These are phyloP conservation scores for Aptenodytes forsteri DNA, from an alignment of 2,113 vertebrate species.

Conservation along the genomic window DNA sequence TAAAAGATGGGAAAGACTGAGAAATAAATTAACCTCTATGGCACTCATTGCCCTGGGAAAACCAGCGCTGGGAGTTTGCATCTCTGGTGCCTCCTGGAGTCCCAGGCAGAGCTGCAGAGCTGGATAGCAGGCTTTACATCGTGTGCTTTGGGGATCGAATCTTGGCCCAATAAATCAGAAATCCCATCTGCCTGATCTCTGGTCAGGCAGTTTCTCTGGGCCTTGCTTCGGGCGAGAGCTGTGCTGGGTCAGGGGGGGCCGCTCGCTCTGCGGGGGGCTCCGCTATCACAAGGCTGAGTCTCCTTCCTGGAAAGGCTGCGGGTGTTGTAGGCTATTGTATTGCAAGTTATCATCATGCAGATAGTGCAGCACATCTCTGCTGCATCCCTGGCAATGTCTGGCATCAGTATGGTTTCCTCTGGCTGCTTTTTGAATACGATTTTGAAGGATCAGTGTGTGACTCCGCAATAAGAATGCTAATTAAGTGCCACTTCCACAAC, in stretches of 20 bases:
- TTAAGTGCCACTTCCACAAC: not conserved
- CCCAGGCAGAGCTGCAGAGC: not conserved
- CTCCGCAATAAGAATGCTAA: not conserved
- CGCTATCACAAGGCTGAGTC: not conserved
- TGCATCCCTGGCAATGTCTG: not conserved
- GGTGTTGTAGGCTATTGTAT: not conserved
- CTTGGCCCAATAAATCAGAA: not conserved
- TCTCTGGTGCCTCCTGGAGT: not conserved
- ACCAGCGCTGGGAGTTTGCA: not conserved
- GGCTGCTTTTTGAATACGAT: not conserved
- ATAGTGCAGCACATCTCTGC: not conserved
- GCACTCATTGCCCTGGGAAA: not conserved
- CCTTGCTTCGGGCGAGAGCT: not conserved
- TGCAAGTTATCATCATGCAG: not conserved
- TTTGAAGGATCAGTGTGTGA: not conserved
- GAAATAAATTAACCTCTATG: not conserved
- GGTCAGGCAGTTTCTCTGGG: not conserved
- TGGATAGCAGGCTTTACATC: not conserved
- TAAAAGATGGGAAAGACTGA: not conserved
- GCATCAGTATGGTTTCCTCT: not conserved
- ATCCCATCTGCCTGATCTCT: not conserved
- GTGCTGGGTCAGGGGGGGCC: accelerated
- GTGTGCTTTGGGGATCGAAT: accelerated
- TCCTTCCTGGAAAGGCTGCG: not conserved
- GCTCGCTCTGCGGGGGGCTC: accelerated